phyloP scores from a whole-genome alignment of 37 sponge, comb jelly and placozoan species.

The Ephydatia muelleri region DNA sequence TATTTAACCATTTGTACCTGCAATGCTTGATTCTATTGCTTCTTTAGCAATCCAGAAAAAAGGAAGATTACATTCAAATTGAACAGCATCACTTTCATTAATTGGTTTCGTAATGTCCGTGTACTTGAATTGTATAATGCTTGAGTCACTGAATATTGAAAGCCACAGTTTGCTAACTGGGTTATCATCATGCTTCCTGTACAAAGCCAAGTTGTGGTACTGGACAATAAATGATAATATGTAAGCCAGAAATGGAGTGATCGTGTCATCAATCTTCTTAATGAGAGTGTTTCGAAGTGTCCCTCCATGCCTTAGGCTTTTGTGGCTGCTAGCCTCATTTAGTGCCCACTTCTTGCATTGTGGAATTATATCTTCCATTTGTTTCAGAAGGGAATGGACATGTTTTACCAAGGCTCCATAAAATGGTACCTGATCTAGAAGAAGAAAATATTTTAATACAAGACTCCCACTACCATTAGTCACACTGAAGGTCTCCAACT shows the following conservation, averaged over 20 bases:
- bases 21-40: slow-evolving; percentile 36
- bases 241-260: slow-evolving; percentile 60
- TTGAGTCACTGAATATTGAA: slow-evolving; percentile 18
- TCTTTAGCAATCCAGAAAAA: slow-evolving; percentile 84
- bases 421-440: slow-evolving; percentile 35
- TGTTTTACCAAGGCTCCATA: slow-evolving; percentile 60
- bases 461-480: background rate
- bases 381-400: slow-evolving; percentile 17
- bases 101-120: background rate
- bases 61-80: slow-evolving; percentile 68
- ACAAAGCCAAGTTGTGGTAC: slow-evolving; percentile 56
- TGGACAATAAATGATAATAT: slow-evolving; percentile 61
- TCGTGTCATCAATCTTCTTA: slow-evolving; percentile 59
- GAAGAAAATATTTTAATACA: background rate
- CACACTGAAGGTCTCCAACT: background rate
- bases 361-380: slow-evolving; percentile 45
- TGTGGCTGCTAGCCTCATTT: slow-evolving; percentile 50
- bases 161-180: slow-evolving; percentile 57
- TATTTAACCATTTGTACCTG: background rate
- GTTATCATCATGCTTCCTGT: background rate
- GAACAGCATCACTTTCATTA: background rate
- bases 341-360: slow-evolving; percentile 52
- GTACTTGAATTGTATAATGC: slow-evolving; percentile 22
- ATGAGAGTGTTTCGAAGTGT: slow-evolving; percentile 61
- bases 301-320: slow-evolving; percentile 67